These are phyloP conservation scores for Zaprionus taronus DNA, from an alignment of 1,140 invertebrate species.

Conservation along the genomic window DNA sequence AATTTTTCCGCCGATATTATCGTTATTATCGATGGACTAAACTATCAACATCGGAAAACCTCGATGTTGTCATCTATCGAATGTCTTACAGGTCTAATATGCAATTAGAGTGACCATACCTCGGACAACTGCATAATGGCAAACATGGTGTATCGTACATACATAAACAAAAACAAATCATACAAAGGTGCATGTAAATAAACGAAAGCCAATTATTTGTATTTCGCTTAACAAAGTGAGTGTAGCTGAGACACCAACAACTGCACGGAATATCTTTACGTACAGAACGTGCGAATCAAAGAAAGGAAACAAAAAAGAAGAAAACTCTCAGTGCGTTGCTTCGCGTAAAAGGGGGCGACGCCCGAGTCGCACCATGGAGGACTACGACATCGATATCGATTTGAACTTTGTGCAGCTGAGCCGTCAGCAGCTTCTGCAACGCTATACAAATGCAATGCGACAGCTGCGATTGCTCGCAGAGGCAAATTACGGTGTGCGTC, in stretches of 20 bases:
- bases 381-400: slow-evolving; percentile 69
- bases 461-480: slow-evolving; percentile 73
- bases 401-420: slow-evolving; percentile 69
- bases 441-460: slow-evolving; percentile 62
- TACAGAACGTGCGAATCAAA: background rate
- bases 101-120: slow-evolving; percentile 24
- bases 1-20: background rate
- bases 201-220: slow-evolving; percentile 12
- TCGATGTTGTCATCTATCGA: too few relatives aligned
- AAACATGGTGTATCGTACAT: slow-evolving; percentile 19
- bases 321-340: slow-evolving; percentile 1
- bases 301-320: slow-evolving; percentile 2
- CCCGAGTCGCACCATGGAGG: slow-evolving; percentile 49
- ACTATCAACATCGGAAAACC: too few relatives aligned
- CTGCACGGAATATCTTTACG: background rate
- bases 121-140: background rate
- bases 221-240: slow-evolving; percentile 4
- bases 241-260: slow-evolving; percentile 11
- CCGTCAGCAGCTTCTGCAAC: slow-evolving; percentile 70
- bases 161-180: slow-evolving; percentile 28
- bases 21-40: background rate
- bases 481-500: slow-evolving; percentile 62
- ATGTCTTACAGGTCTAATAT: background rate
- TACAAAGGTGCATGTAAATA: slow-evolving; percentile 43
- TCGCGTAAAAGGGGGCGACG: slow-evolving; percentile 10